Base-by-base conservation (phyloP, 2,797 vertebrate species). In the Sebastes variabilis region DNA sequence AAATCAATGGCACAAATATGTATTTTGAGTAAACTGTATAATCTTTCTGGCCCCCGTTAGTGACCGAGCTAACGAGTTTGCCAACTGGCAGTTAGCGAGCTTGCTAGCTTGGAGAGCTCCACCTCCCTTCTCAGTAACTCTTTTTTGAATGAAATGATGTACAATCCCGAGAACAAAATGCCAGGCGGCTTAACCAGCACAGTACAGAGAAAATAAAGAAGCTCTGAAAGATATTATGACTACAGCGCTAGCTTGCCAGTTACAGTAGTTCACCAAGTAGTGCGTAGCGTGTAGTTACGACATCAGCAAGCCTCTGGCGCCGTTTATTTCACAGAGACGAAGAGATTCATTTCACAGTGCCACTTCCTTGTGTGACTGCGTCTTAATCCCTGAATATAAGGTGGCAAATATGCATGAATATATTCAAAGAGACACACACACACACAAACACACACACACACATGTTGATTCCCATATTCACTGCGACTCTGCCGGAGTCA, bases 401-500 rank as follows among this genome's bases (percentile, higher is more conserved):
- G 22, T 52, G 46, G 22, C 58, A 64, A 81, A 79, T 79, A 69
- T 30, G 38, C 67, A 75, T 38, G 18, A 69, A 90, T 72, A 52
- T 27, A 66, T 73, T 82, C 52, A 79, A 22, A 87, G 24, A 75
- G 16, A 58, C 24, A 24, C 24, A 24, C 24, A 24, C 2, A 24
- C 24, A 24, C 24, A 24, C 24, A 24, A 2, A 34, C 64, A 81
- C 18, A 71, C 60, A 80, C 4, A 69, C 62, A 58, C 52, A 72
- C 69, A 79, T 36, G 38, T 84, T 83, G 74, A 82, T 80, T 86
- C 66, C 67, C 67, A 84, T 86, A 66, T 88, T 79, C 75, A 79
- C 62, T 16, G 55, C 87, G 34, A 76, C 78, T 81, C 79, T 78
- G 84, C 67, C 18, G 55, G 84, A 91, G 80, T 83, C 58, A 78